These are phyloP conservation scores for Gonatopus flavifemur DNA, from an alignment of 1,140 invertebrate species.

Conservation along the genomic window DNA sequence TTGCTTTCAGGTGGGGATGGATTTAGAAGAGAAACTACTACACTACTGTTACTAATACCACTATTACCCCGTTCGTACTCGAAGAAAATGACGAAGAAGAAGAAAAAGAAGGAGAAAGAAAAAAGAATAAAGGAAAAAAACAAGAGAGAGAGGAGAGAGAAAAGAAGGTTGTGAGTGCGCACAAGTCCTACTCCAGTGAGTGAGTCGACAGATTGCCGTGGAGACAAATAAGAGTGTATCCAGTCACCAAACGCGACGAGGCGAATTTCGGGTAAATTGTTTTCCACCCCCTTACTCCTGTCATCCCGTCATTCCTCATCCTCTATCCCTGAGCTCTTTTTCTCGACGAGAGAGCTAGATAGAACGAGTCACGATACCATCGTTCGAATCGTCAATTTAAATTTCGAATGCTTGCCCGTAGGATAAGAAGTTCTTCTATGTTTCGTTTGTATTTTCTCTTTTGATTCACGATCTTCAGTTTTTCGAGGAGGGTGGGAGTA, in stretches of 20 bases:
- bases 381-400: conserved; percentile 32
- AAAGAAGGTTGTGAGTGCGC: conserved; percentile 32
- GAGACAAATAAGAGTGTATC: conserved; percentile 54
- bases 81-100: too few relatives aligned
- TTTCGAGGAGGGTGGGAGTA: too few relatives aligned
- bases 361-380: conserved; percentile 32
- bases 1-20: conserved; percentile 11
- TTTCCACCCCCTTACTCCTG: conserved; percentile 33
- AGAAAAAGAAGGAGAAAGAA: too few relatives aligned
- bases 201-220: conserved; percentile 51
- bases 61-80: too few relatives aligned
- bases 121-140: conserved; percentile 1
- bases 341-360: conserved; percentile 28
- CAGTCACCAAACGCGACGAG: conserved; percentile 47
- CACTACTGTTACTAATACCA: too few relatives aligned
- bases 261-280: conserved; percentile 52
- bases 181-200: too few relatives aligned
- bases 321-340: background rate
- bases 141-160: conserved; percentile 25
- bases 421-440: conserved; percentile 15
- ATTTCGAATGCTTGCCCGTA: conserved; percentile 28
- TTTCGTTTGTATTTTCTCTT: too few relatives aligned
- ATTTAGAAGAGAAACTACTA: too few relatives aligned
- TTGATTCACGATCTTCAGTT: too few relatives aligned
- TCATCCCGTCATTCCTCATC: conserved; percentile 20